Conservation (phyloP, 1,140 invertebrate genomes). For the Nixonia krombeini region DNA sequence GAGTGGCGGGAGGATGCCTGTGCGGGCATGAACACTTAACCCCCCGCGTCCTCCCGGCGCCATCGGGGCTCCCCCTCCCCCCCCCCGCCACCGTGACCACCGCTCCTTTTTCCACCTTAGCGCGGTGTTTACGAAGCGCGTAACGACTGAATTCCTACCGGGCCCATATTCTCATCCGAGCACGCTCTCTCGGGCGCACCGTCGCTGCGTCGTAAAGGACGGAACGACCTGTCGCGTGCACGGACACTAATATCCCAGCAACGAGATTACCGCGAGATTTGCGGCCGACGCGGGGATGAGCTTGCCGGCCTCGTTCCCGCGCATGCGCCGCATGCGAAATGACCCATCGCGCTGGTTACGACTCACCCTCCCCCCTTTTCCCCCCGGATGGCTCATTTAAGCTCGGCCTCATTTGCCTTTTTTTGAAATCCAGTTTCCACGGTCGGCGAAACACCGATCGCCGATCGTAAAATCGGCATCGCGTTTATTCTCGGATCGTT, state of each 20-base stretch:
- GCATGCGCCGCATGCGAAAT: conserved; percentile 27
- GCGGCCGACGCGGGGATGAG: conserved; percentile 10
- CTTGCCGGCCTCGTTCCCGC: conserved; percentile 22
- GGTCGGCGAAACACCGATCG: too few relatives aligned
- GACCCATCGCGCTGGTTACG: conserved; percentile 6
- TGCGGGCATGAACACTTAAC: conserved; percentile 9
- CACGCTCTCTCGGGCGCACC: not conserved
- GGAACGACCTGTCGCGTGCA: conserved; percentile 34
- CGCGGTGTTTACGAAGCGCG: conserved; percentile 11
- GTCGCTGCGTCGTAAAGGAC: conserved; percentile 14
- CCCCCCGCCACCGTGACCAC: conserved; percentile 6
- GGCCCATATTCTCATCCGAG: conserved; percentile 19
- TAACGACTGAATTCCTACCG: conserved; percentile 39
- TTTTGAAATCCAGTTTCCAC: too few relatives aligned
- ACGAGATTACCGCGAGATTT: conserved; percentile 42
- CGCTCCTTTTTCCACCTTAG: conserved; percentile 21
- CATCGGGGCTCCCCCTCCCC: not conserved
- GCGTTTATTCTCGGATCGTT: too few relatives aligned
- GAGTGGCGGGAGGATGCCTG: too few relatives aligned
- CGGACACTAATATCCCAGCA: conserved; percentile 27
- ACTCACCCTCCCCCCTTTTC: not conserved
- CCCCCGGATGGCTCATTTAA: not conserved
- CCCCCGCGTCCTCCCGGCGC: not conserved
- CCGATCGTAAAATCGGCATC: too few relatives aligned
- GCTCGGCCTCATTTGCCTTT: too few relatives aligned